Evolutionary conservation across 2,888 invertebrate species (phyloP).

Genomic region (Drosophila subquinaria): DNA sequence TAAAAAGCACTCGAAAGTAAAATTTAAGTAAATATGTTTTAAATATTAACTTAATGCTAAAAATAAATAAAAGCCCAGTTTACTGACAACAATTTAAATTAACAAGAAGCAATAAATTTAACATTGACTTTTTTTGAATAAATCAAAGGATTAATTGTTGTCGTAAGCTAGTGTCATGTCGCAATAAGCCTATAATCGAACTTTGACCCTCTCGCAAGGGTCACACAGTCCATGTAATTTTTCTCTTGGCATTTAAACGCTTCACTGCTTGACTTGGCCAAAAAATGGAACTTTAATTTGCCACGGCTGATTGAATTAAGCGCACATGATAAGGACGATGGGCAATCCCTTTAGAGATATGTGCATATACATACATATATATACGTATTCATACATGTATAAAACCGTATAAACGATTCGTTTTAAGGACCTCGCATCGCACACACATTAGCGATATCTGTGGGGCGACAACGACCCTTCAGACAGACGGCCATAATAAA

Average conservation of each 20-base stretch:
- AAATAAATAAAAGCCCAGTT: too few species aligned
- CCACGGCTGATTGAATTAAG: conserved; percentile 79
- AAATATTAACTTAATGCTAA: too few species aligned
- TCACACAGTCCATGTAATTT: conserved; percentile 50
- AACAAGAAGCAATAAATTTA: not conserved
- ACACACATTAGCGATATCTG: conserved; percentile 72
- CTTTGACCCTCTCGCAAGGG: conserved; percentile 72
- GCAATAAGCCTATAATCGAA: conserved; percentile 35
- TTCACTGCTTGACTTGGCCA: conserved; percentile 60
- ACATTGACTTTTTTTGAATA: not conserved
- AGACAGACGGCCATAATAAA: conserved; percentile 82
- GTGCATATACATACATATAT: not conserved
- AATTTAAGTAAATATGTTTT: too few species aligned
- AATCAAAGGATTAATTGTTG: not conserved
- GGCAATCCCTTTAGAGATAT: conserved; percentile 12
- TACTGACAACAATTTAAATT: not conserved
- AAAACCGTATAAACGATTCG: conserved; percentile 26
- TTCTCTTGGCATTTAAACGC: conserved; percentile 56
- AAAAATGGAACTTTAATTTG: conserved; percentile 78
- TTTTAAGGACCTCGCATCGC: conserved; percentile 47
- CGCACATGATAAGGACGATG: conserved; percentile 48
- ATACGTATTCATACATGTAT: not conserved
- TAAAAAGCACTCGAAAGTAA: too few species aligned
- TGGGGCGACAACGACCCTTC: conserved; percentile 79
- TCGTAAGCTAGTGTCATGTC: conserved; percentile 32